Evolutionary conservation across 2,797 vertebrate species (phyloP), one percentile per base, ranked within the genome.

Genomic region (Kryptopterus vitreolus): DNA sequence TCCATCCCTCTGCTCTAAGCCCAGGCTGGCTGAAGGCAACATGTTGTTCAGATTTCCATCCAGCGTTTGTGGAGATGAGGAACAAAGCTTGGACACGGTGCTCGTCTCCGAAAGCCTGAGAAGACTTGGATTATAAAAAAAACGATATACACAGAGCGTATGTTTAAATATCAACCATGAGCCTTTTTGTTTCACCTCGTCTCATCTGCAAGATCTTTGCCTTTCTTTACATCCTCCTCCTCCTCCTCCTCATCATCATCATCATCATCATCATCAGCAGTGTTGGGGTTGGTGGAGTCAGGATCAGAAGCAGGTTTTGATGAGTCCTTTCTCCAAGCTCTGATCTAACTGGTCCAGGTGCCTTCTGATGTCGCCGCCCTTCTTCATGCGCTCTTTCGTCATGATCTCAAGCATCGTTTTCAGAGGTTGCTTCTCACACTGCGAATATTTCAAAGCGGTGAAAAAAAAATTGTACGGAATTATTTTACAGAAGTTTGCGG

Each of bases 351-450:
- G 65, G 78, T 4, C 31, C 16, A 26, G 15, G 22, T 4, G 35
- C 22, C 38, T 35, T 24, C 70, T 82, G 18, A 83, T 85, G 35
- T 85, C 86, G 57, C 86, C 90, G 35, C 80, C 81, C 68, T 87
- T 89, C 79, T 93, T 94, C 65, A 97, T 91, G 77, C 94, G 95
- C 77, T 96, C 93, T 85, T 92, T 95, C 1, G 96, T 94, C 76
- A 98, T 95, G 11, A 99, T 94, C 89, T 99, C 98, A 83, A 99
- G 92, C 77, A 95, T 92, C 0, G 98, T 96, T 91, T 96, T 97
- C 71, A 98, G 85, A 7, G 96, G 96, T 18, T 89, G 91, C 78
- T 92, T 93, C 62, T 93, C 94, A 77, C 90, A 88, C 98, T 99
- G 83, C n/a, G n/a, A 77, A 90, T 88, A 97, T 98, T 83, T 62